Conservation (phyloP, 2,888 invertebrate genomes). For the Chrysolina haemoptera region DNA sequence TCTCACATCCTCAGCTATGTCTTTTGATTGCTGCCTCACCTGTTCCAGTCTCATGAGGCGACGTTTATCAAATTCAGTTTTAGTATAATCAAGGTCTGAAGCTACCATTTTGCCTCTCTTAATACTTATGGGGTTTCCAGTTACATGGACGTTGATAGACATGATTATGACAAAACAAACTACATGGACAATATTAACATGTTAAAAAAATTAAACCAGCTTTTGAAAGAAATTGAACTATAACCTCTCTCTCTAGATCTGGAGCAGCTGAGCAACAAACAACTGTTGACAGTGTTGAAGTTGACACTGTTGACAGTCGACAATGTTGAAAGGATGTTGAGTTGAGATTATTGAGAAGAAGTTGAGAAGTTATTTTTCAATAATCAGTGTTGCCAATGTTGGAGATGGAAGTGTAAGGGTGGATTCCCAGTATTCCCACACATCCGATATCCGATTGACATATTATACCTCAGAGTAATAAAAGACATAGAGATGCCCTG, state of each 20-base stretch:
- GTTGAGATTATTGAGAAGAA: no score
- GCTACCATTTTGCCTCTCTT: constrained; percentile 71
- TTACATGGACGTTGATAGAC: constrained; percentile 76
- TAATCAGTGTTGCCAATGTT: no score
- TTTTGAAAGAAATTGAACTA: not conserved
- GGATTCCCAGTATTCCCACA: no score
- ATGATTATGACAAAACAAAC: constrained; percentile 56
- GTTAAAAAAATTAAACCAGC: not conserved
- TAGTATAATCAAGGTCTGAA: constrained; percentile 71
- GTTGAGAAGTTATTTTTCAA: no score
- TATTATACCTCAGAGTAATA: no score
- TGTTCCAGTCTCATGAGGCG: constrained; percentile 76
- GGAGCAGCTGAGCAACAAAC: no score
- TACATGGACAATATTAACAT: not conserved
- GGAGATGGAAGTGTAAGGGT: no score
- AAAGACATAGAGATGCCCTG: no score
- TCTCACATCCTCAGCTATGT: constrained; percentile 73
- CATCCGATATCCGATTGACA: no score
- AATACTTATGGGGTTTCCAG: constrained; percentile 72
- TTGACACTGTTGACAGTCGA: not conserved
- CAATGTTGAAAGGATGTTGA: no score
- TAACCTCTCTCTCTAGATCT: constrained; percentile 1
- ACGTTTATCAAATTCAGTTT: constrained; percentile 73
- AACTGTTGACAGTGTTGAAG: not conserved
- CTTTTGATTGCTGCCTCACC: constrained; percentile 77